Percentiles rank a stretch among this genome's conserved stretches.
phyloP scores from a whole-genome alignment of 2,888 invertebrate genomes.

The Amphipyra berbera region DNA sequence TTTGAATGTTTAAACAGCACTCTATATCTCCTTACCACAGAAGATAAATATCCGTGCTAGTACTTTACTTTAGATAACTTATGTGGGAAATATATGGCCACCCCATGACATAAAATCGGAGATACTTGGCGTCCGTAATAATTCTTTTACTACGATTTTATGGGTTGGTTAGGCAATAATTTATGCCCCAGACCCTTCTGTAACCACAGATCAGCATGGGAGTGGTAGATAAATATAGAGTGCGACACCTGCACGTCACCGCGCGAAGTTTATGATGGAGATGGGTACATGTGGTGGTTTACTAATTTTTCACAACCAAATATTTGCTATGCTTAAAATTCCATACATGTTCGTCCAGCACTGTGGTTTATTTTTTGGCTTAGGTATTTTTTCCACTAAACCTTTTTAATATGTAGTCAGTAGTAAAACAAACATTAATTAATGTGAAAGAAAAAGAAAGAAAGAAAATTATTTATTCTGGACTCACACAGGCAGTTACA shows the following conservation, averaged over 20 bases:
- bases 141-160: constrained; percentile 50
- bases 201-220: constrained; percentile 21
- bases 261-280: constrained; percentile 3
- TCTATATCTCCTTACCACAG: neutral
- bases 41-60: constrained; percentile 11
- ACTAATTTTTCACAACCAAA: neutral
- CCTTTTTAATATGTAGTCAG: no score
- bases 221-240: constrained; percentile 24
- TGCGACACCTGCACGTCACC: constrained; percentile 21
- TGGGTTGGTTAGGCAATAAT: constrained; percentile 42
- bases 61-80: constrained; percentile 21
- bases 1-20: constrained; percentile 9
- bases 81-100: constrained; percentile 31
- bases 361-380: no score
- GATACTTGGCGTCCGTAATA: constrained; percentile 42
- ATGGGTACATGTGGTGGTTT: neutral
- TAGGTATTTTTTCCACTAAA: no score
- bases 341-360: no score
- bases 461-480: no score
- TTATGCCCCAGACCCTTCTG: constrained; percentile 34
- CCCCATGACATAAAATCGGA: constrained; percentile 40
- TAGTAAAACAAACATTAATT: no score
- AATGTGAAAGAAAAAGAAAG: no score
- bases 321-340: no score
- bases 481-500: no score